Conservation (phyloP, 2,888 invertebrate species). For the Philereme transversata region DNA sequence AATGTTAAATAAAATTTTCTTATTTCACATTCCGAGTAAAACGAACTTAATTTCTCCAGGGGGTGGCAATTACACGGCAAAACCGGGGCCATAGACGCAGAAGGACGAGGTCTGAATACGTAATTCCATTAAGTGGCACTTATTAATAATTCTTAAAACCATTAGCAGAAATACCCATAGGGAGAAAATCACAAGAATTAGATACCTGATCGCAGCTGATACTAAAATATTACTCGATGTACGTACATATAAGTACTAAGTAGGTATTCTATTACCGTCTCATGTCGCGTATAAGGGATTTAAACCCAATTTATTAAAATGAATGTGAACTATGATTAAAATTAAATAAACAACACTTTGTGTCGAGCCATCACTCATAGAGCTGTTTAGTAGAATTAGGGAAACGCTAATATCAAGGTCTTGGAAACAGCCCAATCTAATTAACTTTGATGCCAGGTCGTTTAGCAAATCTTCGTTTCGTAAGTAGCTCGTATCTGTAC, state of each 20-base stretch:
- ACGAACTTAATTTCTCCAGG: constrained; percentile 43
- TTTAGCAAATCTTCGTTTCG: constrained; percentile 50
- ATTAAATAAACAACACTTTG: constrained; percentile 12
- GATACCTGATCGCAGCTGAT: too few relatives aligned
- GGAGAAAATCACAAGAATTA: background rate
- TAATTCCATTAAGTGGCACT: constrained; percentile 51
- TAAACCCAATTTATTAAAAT: background rate
- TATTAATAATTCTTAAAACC: constrained; percentile 28
- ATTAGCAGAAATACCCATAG: constrained; percentile 21
- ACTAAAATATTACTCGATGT: too few relatives aligned
- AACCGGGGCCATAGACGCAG: constrained; percentile 44
- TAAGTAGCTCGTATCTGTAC: constrained; percentile 36
- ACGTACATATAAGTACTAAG: too few relatives aligned
- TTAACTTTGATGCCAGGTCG: constrained; percentile 46
- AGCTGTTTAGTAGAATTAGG: constrained; percentile 36
- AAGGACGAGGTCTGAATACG: constrained; percentile 57
- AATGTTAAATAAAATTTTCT: constrained; percentile 11
- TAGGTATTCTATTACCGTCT: too few relatives aligned
- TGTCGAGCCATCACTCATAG: constrained; percentile 19
- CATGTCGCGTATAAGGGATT: too few relatives aligned
- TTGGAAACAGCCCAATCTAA: constrained; percentile 44
- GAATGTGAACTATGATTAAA: constrained; percentile 7
- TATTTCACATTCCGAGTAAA: constrained; percentile 38
- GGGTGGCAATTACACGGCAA: constrained; percentile 54
- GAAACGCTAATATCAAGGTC: constrained; percentile 40